Percentiles rank a stretch among this genome's conserved stretches.
phyloP scores from a whole-genome alignment of 2,113 vertebrate species.

The Promerops cafer region DNA sequence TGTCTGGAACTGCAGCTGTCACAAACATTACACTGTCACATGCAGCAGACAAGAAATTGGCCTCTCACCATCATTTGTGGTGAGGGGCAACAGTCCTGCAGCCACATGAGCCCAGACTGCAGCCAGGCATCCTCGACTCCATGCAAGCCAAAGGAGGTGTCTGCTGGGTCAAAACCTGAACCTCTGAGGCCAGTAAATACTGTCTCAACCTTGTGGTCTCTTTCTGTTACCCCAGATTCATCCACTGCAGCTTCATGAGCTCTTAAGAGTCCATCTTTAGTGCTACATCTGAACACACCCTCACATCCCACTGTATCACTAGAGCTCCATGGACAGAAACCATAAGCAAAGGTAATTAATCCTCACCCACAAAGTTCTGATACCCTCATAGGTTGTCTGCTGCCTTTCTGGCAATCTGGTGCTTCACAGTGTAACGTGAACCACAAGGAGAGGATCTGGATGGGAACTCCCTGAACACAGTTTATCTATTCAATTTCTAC shows the following conservation, averaged over 20 bases:
- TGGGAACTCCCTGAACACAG: background rate
- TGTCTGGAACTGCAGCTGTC: background rate
- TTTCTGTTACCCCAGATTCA: background rate
- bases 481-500: background rate
- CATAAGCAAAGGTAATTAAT: background rate
- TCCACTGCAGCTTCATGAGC: background rate
- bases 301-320: background rate
- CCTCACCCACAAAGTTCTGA: background rate
- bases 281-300: background rate
- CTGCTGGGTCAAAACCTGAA: background rate
- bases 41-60: background rate
- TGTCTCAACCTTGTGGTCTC: background rate
- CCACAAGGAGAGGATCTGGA: background rate
- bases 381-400: background rate
- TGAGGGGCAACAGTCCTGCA: background rate
- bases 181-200: background rate
- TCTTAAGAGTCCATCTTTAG: background rate
- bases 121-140: background rate
- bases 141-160: background rate
- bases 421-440: background rate
- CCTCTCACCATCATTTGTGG: background rate
- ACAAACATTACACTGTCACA: rapidly evolving
- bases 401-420: background rate
- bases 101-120: background rate
- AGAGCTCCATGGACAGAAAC: background rate